Conservation (phyloP, 2,888 invertebrate genomes). For the Amaurobius ferox region DNA sequence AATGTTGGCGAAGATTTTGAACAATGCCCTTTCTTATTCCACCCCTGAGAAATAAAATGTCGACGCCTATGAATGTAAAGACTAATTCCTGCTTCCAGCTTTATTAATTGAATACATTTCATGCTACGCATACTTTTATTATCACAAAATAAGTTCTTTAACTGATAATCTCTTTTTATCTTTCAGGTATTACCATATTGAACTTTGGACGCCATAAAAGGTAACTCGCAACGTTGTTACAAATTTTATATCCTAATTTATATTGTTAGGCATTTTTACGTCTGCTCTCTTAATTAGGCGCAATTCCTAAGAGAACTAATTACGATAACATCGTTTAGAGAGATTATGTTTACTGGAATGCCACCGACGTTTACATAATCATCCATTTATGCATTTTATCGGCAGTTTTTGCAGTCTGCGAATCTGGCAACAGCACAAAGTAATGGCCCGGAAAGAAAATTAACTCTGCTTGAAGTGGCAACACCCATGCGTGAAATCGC, state of each 20-base stretch:
- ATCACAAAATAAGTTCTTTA: neutral
- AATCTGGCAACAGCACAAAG: slow-evolving; percentile 22
- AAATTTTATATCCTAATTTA: slow-evolving; percentile 12
- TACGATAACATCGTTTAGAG: slow-evolving; percentile 27
- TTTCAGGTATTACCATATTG: no score
- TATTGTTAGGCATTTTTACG: slow-evolving; percentile 37
- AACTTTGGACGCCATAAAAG: neutral
- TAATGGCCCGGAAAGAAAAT: slow-evolving; percentile 62
- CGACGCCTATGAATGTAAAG: no score
- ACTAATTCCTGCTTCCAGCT: no score
- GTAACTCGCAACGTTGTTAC: neutral
- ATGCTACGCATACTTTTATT: neutral
- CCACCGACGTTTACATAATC: slow-evolving; percentile 13
- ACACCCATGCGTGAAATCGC: slow-evolving; percentile 44
- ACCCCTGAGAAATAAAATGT: no score
- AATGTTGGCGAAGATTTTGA: no score
- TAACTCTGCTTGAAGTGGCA: slow-evolving; percentile 53
- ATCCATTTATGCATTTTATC: slow-evolving; percentile 46
- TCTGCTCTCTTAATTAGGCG: slow-evolving; percentile 16
- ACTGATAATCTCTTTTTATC: slow-evolving; percentile 19
- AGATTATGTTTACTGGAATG: neutral
- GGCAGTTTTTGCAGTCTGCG: slow-evolving; percentile 30
- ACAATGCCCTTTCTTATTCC: no score
- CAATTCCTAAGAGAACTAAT: slow-evolving; percentile 46
- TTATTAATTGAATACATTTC: no score